Base-by-base conservation (phyloP, 2,888 invertebrate species). In the Neuroscelio doddi region DNA sequence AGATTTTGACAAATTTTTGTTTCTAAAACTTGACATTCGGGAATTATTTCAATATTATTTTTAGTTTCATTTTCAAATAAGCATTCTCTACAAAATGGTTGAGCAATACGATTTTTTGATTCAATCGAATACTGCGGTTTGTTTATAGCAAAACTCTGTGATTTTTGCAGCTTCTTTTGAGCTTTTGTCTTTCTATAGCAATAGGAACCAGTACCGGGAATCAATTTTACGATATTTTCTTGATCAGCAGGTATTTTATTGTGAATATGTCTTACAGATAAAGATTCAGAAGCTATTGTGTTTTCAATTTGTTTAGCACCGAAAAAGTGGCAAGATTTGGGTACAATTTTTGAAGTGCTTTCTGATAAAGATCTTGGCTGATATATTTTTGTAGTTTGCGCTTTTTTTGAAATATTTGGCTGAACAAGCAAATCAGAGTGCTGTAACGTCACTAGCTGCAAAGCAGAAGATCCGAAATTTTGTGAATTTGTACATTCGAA, bases 21-120 rank as follows among this genome's bases (percentile, higher is more conserved):
- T 46, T 73, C 72, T 9, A 66, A 52, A 0, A 75, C 41, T 1
- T 71, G 68, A 21, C 67, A 69, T 1, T 66, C 52, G 0, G 76
- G 59, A 44, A 72, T 61, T 3, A 55, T 55, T 1, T 73, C 67
- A 0, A 67, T 21, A 2, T 70, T 46, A 0, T 36, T 34, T 3
- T 70, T n/a, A n/a, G n/a, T n/a, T 68, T 14, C 15, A 7, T 36
- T 36, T 36, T 36, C 36, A 3, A 30, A 10, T 10, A 30, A 30
- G 8, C 30, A 9, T 30, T 30, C 30, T 9, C 8, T 3, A 2
- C n/a, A 9, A 4, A 30, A 30, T 9, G 3, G 30, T 36, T 14
- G 21, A 21, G 2, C 21, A 2, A 21, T 21, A 3, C 3, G 5
- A 21, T 5, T 2, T 2, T 36, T 34, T 5, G 45, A 14, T 9